Conservation (phyloP, 2,113 vertebrate genomes). For the Sorex araneus region DNA sequence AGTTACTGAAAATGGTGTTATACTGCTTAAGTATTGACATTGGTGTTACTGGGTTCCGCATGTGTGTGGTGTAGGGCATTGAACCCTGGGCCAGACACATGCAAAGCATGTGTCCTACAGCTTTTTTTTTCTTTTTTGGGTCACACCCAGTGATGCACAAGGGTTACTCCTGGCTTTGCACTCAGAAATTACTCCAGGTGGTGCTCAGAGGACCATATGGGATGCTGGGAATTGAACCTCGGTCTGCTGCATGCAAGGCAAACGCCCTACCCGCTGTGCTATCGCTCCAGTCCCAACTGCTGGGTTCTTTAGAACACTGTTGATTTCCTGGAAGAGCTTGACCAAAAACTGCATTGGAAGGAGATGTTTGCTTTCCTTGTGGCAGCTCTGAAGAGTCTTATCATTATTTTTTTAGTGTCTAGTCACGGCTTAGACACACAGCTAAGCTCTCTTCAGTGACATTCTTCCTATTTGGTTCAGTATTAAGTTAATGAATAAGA, state of each 20-base stretch:
- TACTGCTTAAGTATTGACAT: background rate
- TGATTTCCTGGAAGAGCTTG: background rate
- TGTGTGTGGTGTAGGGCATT: no score
- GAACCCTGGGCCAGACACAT: no score
- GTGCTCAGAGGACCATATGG: no score
- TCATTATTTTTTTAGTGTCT: constrained; percentile 1
- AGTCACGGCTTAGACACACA: background rate
- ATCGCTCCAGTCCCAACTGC: no score
- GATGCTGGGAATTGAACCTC: no score
- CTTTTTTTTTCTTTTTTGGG: background rate
- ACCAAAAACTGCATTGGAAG: constrained; percentile 62
- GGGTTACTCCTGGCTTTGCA: no score
- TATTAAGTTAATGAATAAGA: constrained; percentile 32
- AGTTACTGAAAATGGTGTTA: constrained; percentile 16
- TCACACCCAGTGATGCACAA: no score
- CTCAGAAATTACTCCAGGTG: no score
- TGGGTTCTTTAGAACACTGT: background rate
- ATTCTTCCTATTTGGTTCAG: background rate
- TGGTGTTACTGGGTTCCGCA: background rate
- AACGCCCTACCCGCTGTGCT: no score
- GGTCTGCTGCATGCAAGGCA: no score
- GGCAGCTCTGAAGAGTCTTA: background rate
- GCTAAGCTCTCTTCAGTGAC: background rate
- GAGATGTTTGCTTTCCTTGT: background rate
- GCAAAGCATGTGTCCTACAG: no score